Percentiles rank a stretch among this genome's conserved stretches.
Evolutionary conservation across 2,888 invertebrate species (phyloP).

Genomic region (Cheilosia vernalis): DNA sequence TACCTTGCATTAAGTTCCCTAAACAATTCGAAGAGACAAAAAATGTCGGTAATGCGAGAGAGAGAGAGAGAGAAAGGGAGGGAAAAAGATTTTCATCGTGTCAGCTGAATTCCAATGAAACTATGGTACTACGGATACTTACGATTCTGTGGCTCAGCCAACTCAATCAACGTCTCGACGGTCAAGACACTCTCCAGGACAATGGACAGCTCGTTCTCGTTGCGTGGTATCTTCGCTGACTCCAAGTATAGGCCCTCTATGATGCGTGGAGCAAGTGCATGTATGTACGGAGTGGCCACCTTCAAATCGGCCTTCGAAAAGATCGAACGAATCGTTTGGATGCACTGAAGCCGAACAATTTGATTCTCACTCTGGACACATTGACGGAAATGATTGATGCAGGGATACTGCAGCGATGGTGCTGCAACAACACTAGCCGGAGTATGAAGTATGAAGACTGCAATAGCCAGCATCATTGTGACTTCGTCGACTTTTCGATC

Average conservation of each 20-base stretch:
- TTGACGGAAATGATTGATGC: conserved; percentile 95
- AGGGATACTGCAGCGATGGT: conserved; percentile 94
- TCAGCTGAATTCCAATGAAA: conserved; percentile 46
- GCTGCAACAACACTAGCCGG: conserved; percentile 90
- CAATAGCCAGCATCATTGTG: conserved; percentile 94
- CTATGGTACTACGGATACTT: conserved; percentile 83
- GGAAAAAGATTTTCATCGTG: conserved; percentile 61
- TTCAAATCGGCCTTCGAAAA: conserved; percentile 89
- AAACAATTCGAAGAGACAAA: conserved; percentile 73
- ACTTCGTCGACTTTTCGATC: conserved; percentile 92
- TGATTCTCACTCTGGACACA: conserved; percentile 88
- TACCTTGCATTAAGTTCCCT: conserved; percentile 87
- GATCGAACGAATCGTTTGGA: conserved; percentile 90
- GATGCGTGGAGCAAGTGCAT: conserved; percentile 90
- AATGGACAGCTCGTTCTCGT: conserved; percentile 88
- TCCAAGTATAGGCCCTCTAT: conserved; percentile 90
- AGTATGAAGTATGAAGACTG: conserved; percentile 93
- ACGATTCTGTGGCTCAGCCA: conserved; percentile 91
- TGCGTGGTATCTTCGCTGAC: conserved; percentile 85
- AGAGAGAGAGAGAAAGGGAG: conserved; percentile 60
- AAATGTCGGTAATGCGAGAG: conserved; percentile 73
- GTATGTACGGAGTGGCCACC: conserved; percentile 91
- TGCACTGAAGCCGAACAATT: conserved; percentile 89
- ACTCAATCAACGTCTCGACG: conserved; percentile 89
- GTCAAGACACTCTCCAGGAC: conserved; percentile 89